These are phyloP conservation scores for Atrichornis clamosus DNA, from an alignment of 2,113 vertebrate genomes.

Conservation along the genomic window DNA sequence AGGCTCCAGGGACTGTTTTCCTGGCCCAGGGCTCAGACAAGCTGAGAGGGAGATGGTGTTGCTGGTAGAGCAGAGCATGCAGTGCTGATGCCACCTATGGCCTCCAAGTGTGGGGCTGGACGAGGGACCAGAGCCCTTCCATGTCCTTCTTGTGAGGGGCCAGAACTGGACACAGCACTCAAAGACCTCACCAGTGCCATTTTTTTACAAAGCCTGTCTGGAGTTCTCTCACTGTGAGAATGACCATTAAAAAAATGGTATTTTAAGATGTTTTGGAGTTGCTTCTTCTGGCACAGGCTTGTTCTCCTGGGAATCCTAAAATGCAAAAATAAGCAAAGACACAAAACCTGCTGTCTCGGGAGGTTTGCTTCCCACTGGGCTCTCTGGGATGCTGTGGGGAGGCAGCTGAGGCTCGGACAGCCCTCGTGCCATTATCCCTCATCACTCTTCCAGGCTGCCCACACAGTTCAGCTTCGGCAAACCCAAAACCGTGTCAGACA, in stretches of 20 bases:
- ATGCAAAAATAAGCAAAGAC: neutral
- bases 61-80: neutral
- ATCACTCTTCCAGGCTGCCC: neutral
- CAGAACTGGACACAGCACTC: neutral
- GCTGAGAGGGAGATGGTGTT: neutral
- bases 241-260: neutral
- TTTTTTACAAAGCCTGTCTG: neutral
- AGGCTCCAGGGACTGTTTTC: neutral
- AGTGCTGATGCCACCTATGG: neutral
- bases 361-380: neutral
- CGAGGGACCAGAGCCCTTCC: neutral
- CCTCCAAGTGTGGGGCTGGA: neutral
- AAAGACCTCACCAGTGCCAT: neutral
- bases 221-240: neutral
- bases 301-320: neutral
- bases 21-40: neutral
- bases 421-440: neutral
- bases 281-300: neutral
- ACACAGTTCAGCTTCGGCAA: accelerated
- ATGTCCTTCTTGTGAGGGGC: neutral
- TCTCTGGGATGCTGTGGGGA: neutral
- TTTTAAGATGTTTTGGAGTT: neutral
- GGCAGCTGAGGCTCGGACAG: neutral
- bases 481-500: neutral
- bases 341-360: neutral